Percentiles rank a stretch among this genome's conserved stretches.
Conservation (phyloP, 2,888 invertebrate species). For the Antitype chi region DNA sequence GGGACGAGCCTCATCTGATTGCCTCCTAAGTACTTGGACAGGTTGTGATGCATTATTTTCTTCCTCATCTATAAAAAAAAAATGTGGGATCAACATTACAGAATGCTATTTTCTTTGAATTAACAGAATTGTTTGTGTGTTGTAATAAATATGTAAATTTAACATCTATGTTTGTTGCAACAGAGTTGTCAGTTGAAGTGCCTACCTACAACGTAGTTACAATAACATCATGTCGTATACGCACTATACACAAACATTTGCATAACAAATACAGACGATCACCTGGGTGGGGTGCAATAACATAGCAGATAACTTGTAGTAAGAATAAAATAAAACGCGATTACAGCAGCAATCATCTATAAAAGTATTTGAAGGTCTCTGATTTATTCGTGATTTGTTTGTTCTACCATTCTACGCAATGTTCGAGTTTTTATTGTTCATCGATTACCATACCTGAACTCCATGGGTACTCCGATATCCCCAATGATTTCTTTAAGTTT, state of each 20-base stretch:
- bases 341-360: not conserved
- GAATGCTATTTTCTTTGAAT: not conserved
- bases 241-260: constrained; percentile 21
- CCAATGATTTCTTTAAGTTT: constrained; percentile 77
- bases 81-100: not conserved
- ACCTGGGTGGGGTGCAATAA: not conserved
- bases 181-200: constrained; percentile 32
- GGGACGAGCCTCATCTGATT: constrained; percentile 60
- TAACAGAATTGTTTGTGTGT: not conserved
- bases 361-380: constrained; percentile 33
- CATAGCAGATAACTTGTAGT: not conserved
- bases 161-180: constrained; percentile 1
- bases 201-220: constrained; percentile 46
- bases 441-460: constrained; percentile 78
- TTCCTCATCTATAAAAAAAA: constrained; percentile 70
- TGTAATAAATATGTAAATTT: not conserved
- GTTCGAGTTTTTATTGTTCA: constrained; percentile 19
- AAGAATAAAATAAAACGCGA: not conserved
- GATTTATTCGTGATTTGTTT: not conserved
- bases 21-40: constrained; percentile 54
- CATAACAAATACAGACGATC: not conserved
- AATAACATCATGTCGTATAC: constrained; percentile 26
- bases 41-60: constrained; percentile 55
- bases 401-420: constrained; percentile 5
- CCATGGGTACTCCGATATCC: constrained; percentile 82